Percentiles rank a stretch among this genome's conserved stretches.
phyloP scores from a whole-genome alignment of 2,113 vertebrate species.

The Craseonycteris thonglongyai region DNA sequence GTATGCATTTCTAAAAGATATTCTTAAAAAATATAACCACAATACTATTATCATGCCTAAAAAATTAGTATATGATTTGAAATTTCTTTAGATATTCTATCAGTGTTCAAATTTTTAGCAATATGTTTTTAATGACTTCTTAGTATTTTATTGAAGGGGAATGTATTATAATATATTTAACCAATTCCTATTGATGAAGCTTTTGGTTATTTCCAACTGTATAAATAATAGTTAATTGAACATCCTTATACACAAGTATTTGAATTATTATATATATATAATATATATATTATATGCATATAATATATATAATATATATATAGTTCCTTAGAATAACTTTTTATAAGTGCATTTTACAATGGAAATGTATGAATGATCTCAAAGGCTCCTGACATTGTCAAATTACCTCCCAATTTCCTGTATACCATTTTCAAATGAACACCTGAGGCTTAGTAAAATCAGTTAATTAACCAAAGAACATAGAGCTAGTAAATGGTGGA shows the following conservation, averaged over 20 bases:
- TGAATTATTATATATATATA: no score
- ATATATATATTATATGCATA: no score
- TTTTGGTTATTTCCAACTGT: neutral
- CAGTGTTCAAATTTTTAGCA: neutral
- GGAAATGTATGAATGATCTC: neutral
- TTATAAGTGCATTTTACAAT: neutral
- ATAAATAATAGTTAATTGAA: neutral
- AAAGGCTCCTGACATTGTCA: neutral
- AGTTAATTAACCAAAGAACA: neutral
- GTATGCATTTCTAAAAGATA: neutral
- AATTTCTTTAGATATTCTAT: neutral
- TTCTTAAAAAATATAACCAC: neutral
- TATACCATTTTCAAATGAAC: neutral
- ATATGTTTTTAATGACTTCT: neutral
- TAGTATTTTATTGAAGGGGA: neutral
- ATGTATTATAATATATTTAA: neutral
- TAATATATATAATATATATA: no score
- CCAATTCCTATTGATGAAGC: neutral
- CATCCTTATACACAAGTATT: neutral
- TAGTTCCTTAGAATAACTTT: conserved; percentile 9
- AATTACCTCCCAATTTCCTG: neutral
- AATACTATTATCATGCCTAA: neutral
- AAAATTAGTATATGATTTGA: neutral
- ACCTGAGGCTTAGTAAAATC: neutral
- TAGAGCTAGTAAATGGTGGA: neutral